These are phyloP conservation scores for Pogonomyrmex barbatus DNA, from an alignment of 1,140 invertebrate genomes.

Conservation along the genomic window DNA sequence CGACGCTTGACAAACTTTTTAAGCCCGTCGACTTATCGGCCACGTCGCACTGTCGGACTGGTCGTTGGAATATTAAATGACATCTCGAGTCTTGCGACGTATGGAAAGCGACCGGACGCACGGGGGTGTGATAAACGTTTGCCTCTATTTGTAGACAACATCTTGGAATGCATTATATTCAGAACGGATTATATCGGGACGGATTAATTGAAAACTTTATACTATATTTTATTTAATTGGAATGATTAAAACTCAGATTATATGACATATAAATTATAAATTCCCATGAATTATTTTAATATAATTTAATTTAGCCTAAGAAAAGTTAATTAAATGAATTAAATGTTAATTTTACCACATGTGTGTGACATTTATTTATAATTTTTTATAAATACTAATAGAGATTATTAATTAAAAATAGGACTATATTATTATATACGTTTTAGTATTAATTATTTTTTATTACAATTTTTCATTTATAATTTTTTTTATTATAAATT, in stretches of 20 bases:
- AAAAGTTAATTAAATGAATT: background rate
- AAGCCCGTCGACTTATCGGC: slow-evolving; percentile 35
- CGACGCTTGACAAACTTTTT: slow-evolving; percentile 50
- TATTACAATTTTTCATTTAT: no score
- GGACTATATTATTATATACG: background rate
- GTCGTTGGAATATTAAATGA: slow-evolving; percentile 18
- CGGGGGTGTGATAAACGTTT: background rate
- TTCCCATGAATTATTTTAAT: background rate
- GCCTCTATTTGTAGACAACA: background rate
- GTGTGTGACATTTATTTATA: background rate
- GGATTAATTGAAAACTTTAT: background rate
- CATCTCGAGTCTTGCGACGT: slow-evolving; percentile 16
- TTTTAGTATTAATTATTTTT: no score
- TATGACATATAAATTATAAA: slow-evolving; percentile 16
- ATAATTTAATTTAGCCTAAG: background rate
- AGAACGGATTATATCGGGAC: background rate
- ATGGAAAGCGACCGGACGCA: background rate
- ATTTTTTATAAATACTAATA: background rate
- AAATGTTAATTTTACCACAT: background rate
- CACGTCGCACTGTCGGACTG: slow-evolving; percentile 32
- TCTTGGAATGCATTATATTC: slow-evolving; percentile 20
- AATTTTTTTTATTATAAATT: no score
- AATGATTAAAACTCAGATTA: background rate
- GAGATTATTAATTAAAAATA: background rate
- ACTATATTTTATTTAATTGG: no score